Evolutionary conservation across 2,888 invertebrate genomes (phyloP), one percentile per base, ranked within the genome.

Genomic region (Idaea dimidiata): DNA sequence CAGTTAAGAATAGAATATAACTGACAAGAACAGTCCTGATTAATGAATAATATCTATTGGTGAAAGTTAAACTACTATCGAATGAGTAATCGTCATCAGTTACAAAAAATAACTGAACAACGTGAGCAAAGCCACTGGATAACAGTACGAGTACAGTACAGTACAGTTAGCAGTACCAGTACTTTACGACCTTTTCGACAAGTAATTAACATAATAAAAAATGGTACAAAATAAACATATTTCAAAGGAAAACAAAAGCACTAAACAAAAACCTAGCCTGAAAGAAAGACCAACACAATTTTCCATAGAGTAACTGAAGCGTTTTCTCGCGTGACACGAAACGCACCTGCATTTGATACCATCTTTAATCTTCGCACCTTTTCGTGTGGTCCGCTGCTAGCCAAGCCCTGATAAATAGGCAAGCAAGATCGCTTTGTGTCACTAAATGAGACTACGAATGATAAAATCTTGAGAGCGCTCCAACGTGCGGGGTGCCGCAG

Each of bases 291-390:
- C 8, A 43, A 43, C 43, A 43, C 43, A 43, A 43, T 43, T 43
- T 43, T 43, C 10, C 43, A 55, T 17, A 56, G 14, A 56, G 56
- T 77, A 80, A 82, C 79, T 86, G 79, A 82, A 80, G 79, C 77
- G 81, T 73, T 75, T 71, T 73, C 78, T 75, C 71, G 74, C 78
- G 79, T 83, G 83, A 79, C 77, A 78, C 82, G 77, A 81, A 88
- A 91, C 89, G 89, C 91, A 89, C 89, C 86, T 75, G 77, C 75
- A 70, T 66, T 81, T 77, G 91, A 91, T 91, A 91, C 70, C 74
- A 91, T 91, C 91, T 91, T 89, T 87, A 91, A 91, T 91, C 89
- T 88, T 91, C 89, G 88, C 91, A 91, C 91, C 91, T 91, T 87
- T 88, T 86, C 83, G 86, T 86, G 80, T 80, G 84, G 84, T 79